These are phyloP conservation scores for Procapra przewalskii DNA, from an alignment of 2,113 vertebrate genomes.

Conservation along the genomic window DNA sequence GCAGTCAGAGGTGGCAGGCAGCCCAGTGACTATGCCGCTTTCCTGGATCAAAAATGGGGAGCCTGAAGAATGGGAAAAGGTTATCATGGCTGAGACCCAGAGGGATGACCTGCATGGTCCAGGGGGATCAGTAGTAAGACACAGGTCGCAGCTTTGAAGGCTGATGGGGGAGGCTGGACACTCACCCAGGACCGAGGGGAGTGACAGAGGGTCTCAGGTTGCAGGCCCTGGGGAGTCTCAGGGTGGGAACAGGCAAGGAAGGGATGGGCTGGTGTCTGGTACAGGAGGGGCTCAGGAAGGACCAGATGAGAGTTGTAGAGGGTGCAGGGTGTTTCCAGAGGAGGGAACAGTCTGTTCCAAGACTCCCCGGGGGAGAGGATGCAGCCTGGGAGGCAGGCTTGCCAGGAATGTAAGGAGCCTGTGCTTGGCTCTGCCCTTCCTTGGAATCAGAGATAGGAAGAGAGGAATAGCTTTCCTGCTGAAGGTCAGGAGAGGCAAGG, in stretches of 20 bases:
- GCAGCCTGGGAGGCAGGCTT: not conserved
- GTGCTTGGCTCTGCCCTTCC: not conserved
- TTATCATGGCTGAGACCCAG: not conserved
- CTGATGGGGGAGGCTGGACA: not conserved
- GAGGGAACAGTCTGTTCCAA: not conserved
- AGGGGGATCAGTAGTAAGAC: not conserved
- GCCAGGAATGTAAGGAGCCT: not conserved
- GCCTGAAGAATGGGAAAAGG: not conserved
- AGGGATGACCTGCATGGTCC: not conserved
- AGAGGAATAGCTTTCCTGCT: too few species aligned
- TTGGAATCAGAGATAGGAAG: not conserved
- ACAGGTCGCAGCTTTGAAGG: not conserved
- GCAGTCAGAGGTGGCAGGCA: constrained; percentile 50
- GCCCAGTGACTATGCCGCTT: constrained; percentile 36
- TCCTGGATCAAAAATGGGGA: constrained; percentile 8
- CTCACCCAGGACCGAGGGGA: too few species aligned
- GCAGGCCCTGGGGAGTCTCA: not conserved
- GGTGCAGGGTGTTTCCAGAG: not conserved
- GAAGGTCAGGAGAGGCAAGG: not conserved
- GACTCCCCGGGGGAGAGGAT: not conserved
- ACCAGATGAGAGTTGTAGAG: not conserved
- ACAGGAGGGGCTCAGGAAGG: not conserved
- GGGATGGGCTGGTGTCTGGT: not conserved
- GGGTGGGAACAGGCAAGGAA: not conserved
- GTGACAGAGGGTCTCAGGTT: not conserved